These are phyloP conservation scores for Mystacornis crossleyi DNA, from an alignment of 2,113 vertebrate species.

Conservation along the genomic window DNA sequence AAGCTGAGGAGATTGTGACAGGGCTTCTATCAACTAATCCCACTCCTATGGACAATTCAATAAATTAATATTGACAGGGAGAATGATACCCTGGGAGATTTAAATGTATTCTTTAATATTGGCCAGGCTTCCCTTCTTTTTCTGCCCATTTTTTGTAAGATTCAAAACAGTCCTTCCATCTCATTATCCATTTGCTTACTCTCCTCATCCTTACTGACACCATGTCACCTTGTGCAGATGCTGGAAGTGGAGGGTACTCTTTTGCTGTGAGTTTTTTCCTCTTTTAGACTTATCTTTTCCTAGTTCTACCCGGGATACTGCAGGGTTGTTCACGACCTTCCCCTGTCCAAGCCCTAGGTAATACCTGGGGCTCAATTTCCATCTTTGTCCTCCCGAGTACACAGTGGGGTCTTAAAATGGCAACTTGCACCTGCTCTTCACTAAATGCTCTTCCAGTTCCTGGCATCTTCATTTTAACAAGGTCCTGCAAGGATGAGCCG, in stretches of 20 bases:
- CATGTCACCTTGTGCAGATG: background rate
- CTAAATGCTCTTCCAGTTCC: background rate
- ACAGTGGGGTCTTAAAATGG: background rate
- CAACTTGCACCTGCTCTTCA: background rate
- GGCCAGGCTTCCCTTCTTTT: background rate
- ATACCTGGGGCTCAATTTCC: background rate
- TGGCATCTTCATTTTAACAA: background rate
- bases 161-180: background rate
- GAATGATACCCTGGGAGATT: background rate
- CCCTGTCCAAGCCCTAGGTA: background rate
- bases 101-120: background rate
- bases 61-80: background rate
- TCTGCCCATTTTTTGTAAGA: background rate
- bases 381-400: background rate
- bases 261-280: background rate
- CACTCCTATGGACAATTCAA: background rate
- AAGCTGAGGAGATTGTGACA: background rate
- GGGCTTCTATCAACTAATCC: background rate
- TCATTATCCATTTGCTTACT: background rate
- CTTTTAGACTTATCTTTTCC: background rate
- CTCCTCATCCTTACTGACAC: background rate
- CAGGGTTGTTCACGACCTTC: background rate
- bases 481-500: background rate
- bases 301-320: background rate
- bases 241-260: background rate